These are phyloP conservation scores for Myiagra hebetior DNA, from an alignment of 2,113 vertebrate species.

Conservation along the genomic window DNA sequence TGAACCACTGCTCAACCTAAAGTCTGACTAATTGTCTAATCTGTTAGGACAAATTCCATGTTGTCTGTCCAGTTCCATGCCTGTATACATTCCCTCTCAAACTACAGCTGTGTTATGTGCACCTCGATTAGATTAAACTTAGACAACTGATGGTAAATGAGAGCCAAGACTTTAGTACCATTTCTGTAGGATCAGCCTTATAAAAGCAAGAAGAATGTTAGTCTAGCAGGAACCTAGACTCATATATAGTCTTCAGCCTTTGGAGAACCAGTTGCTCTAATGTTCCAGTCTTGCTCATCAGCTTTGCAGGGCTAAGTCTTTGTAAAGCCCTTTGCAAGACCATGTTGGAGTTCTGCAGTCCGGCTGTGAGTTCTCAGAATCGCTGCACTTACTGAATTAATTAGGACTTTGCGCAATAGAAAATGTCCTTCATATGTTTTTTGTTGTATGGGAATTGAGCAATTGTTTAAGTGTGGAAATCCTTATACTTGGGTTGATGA, in stretches of 20 bases:
- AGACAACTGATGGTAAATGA: neutral
- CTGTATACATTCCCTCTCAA: neutral
- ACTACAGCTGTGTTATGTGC: neutral
- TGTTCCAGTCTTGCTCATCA: neutral
- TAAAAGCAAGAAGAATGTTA: neutral
- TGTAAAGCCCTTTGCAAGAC: neutral
- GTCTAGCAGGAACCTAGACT: neutral
- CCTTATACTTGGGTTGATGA: neutral
- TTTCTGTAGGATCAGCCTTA: neutral
- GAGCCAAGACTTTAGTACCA: neutral
- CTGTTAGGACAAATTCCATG: neutral
- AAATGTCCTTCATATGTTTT: neutral
- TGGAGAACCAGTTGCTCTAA: neutral
- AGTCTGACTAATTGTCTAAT: neutral
- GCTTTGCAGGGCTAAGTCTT: neutral
- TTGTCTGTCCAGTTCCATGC: neutral
- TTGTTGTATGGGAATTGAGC: neutral
- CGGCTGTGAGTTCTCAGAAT: neutral
- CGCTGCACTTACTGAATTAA: neutral
- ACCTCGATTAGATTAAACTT: neutral
- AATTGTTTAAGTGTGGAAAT: slow-evolving; percentile 3
- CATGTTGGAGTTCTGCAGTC: neutral
- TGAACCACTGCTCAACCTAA: neutral
- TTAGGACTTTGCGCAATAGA: neutral
- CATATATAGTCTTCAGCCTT: neutral